These are phyloP conservation scores for Drosophila austrosaltans DNA, from an alignment of 2,888 invertebrate genomes.

Conservation along the genomic window DNA sequence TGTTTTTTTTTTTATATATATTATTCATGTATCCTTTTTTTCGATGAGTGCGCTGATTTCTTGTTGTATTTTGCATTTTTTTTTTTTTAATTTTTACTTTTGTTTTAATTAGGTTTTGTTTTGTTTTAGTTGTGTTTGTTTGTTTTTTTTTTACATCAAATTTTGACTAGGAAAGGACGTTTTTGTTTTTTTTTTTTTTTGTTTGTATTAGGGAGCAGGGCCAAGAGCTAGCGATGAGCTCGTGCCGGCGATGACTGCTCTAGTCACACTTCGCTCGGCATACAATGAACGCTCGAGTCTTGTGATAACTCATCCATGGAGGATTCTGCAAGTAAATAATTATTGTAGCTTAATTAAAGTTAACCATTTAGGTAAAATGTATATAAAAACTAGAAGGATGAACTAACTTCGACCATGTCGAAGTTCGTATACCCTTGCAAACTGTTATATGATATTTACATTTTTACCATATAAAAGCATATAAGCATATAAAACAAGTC, in stretches of 20 bases:
- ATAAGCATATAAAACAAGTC: no score
- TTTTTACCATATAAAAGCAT: no score
- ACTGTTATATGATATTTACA: no score
- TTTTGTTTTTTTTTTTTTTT: constrained; percentile 16
- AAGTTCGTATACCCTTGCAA: no score
- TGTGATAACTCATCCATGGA: constrained; percentile 94
- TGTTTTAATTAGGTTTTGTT: constrained; percentile 15
- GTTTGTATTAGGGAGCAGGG: constrained; percentile 20
- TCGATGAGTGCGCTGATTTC: neutral
- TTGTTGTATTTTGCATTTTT: neutral
- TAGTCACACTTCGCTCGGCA: constrained; percentile 90
- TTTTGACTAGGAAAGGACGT: constrained; percentile 83
- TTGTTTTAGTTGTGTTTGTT: constrained; percentile 13
- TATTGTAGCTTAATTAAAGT: neutral
- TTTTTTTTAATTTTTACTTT: constrained; percentile 13
- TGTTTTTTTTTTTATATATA: neutral
- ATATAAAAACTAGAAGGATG: no score
- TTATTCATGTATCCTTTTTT: constrained; percentile 14
- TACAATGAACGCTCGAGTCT: constrained; percentile 93
- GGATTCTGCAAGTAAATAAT: constrained; percentile 86
- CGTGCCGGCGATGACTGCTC: constrained; percentile 71
- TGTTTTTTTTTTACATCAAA: constrained; percentile 58
- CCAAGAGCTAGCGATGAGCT: constrained; percentile 62
- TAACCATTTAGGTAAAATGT: neutral
- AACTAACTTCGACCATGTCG: no score